A percentile compares a stretch with the other conserved stretches of the same genome.
Conservation (phyloP, 2,888 invertebrate genomes). For the Stenodema calcarata region DNA sequence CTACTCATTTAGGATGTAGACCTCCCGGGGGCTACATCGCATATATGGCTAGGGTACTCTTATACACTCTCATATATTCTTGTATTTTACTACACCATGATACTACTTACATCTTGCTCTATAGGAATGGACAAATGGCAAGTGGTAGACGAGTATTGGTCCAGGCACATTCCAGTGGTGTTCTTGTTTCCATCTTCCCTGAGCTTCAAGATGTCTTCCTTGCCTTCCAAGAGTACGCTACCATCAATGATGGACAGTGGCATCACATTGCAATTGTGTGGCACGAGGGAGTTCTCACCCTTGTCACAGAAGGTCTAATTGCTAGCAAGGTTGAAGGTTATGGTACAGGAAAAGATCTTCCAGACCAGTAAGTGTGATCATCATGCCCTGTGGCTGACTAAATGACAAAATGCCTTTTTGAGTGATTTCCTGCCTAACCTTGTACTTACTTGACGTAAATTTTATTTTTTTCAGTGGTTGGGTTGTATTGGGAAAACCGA, state of each 20-base stretch:
- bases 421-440: too few relatives aligned
- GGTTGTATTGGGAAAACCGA: conserved; percentile 90
- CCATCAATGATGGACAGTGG: conserved; percentile 96
- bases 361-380: conserved; percentile 80
- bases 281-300: conserved; percentile 88
- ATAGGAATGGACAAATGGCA: conserved; percentile 79
- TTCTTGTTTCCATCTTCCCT: conserved; percentile 87
- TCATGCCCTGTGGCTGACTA: too few relatives aligned
- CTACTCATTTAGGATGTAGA: too few relatives aligned
- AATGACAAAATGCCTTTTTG: too few relatives aligned
- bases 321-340: conserved; percentile 92
- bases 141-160: conserved; percentile 80
- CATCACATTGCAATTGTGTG: conserved; percentile 95
- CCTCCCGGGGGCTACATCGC: too few relatives aligned
- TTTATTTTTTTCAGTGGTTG: conserved; percentile 72
- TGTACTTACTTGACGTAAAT: neutral
- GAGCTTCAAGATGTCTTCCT: conserved; percentile 88
- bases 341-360: conserved; percentile 79
- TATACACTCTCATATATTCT: too few relatives aligned
- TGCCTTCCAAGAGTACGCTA: conserved; percentile 89
- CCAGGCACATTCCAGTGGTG: conserved; percentile 92
- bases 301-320: conserved; percentile 94
- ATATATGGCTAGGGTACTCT: too few relatives aligned
- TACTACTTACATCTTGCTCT: conserved; percentile 58
- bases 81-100: too few relatives aligned